Evolutionary conservation across 2,888 invertebrate genomes (phyloP), one percentile per base, ranked within the genome.

Genomic region (Agrypnus murinus): DNA sequence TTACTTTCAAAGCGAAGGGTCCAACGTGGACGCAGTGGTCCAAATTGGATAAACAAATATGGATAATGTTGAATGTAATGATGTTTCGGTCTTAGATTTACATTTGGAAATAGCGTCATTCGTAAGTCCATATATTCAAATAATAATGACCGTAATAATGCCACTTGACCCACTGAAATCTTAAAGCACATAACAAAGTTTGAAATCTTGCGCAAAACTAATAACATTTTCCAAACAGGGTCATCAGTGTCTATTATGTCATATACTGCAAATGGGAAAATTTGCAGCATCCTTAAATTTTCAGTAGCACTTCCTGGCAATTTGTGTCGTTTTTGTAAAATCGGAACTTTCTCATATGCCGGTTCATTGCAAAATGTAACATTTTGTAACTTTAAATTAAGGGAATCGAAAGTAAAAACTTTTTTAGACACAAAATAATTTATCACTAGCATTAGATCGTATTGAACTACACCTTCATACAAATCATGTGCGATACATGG

Each of bases 401-500:
- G 32, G 43, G 14, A 14, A 10, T 71, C 66, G 12, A 32, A 62
- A 6, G 69, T n/a, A 10, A 75, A 63, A 2, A 50, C 14, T 19
- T 66, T 45, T 34, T 64, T 58, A 14, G 10, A 1, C 8, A 72
- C 57, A 55, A 78, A 74, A 66, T 76, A 55, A 40, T 77, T 73
- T 14, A 80, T 57, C 36, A 67, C 64, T 31, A 78, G 34, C 67
- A 69, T 71, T 15, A 80, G 40, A 64, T 80, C 79, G 57, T 71
- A 75, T 43, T 69, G 70, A 5, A 77, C 65, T 45, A 80, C 58
- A 8, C 79, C 79, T 70, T 80, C 77, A 19, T 77, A 77, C 7
- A 81, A 50, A 65, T 80, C 80, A 64, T 81, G 81, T 2, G 74
- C 77, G 14, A 81, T 50, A 62, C 80, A 81, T 10, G 81, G 79